A percentile compares a stretch with the other conserved stretches of the same genome.
Evolutionary conservation across 2,113 vertebrate species (phyloP).

Genomic region (Xyrauchen texanus): DNA sequence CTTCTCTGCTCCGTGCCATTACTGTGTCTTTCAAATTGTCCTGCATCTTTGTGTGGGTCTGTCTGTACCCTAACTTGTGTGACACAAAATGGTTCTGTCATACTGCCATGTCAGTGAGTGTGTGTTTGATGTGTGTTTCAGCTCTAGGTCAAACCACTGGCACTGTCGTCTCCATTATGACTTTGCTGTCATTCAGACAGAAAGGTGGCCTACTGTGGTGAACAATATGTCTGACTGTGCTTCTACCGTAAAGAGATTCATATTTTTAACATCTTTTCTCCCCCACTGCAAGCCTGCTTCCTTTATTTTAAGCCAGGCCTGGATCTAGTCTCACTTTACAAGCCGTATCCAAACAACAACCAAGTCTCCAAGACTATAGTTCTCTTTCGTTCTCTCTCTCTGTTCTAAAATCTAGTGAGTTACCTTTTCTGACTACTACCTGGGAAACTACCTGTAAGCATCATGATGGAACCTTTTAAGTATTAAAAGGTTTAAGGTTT

Average conservation of each 20-base stretch:
- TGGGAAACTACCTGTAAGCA: too few relatives aligned
- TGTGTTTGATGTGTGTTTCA: conserved; percentile 54
- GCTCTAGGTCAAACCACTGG: conserved; percentile 59
- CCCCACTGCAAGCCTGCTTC: neutral
- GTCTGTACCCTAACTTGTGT: conserved; percentile 60
- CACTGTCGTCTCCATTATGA: conserved; percentile 65
- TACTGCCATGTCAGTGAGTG: conserved; percentile 41
- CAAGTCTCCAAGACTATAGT: too few relatives aligned
- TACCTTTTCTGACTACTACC: too few relatives aligned
- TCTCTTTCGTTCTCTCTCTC: too few relatives aligned
- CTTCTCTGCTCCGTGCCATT: conserved; percentile 53
- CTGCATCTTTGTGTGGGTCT: conserved; percentile 31
- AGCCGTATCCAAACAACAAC: neutral
- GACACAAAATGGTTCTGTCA: conserved; percentile 65
- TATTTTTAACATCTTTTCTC: neutral
- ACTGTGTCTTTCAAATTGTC: conserved; percentile 31
- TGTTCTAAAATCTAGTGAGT: too few relatives aligned
- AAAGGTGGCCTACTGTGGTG: conserved; percentile 64
- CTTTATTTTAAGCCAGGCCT: conserved; percentile 17
- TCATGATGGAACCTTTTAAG: too few relatives aligned
- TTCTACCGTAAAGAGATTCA: conserved; percentile 8
- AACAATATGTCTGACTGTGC: conserved; percentile 5
- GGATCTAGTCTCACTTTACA: conserved; percentile 8
- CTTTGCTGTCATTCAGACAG: conserved; percentile 70
- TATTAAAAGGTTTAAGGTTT: too few relatives aligned